Evolutionary conservation across 2,113 vertebrate species (phyloP), one percentile per base, ranked within the genome.

Genomic region (Crotalus tigris): DNA sequence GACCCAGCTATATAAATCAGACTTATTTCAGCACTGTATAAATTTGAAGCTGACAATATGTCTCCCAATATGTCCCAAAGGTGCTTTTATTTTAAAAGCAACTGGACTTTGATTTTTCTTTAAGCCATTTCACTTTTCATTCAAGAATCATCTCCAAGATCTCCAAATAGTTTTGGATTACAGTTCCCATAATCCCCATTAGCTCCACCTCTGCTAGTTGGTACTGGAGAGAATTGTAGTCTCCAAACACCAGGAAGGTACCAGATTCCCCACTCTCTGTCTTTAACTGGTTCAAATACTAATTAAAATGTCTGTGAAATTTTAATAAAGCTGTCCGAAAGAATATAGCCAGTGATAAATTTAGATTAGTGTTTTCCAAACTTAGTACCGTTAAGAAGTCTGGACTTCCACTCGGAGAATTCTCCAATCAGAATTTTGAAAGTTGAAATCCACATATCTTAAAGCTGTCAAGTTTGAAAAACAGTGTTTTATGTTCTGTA

Each of bases 301-400:
- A 44, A 44, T 90, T 39, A 44, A 64, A 55, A 29, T 64, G 64
- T 19, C 51, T 87, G 19, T 33, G 49, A 88, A 85, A 90, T n/a
- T 10, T 51, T 88, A 29, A 39, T 53, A 39, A 89, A 55, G 93
- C 94, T 44, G 92, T 93, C 12, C 53, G 95, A 69, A 90, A 85
- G 93, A 53, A 94, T 92, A 93, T 95, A 58, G 55, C 95, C 91
- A 91, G 15, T n/a, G 55, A 17, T 57, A 57, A 57, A 15, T 57
- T 57, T 57, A 57, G 55, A 57, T 57, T 12, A 39, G 39, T 61
- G 57, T 5, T 24, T 61, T 49, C 49, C 39, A 58, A 21, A 59
- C 94, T 2, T 10, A 53, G 89, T 94, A 13, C 94, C 55, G 86
- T 87, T 53, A n/a, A 29, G 93, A 87, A 94, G 23, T 13, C 6